Conservation (phyloP, 1,140 invertebrate genomes). For the Alviniconcha marisindica region DNA sequence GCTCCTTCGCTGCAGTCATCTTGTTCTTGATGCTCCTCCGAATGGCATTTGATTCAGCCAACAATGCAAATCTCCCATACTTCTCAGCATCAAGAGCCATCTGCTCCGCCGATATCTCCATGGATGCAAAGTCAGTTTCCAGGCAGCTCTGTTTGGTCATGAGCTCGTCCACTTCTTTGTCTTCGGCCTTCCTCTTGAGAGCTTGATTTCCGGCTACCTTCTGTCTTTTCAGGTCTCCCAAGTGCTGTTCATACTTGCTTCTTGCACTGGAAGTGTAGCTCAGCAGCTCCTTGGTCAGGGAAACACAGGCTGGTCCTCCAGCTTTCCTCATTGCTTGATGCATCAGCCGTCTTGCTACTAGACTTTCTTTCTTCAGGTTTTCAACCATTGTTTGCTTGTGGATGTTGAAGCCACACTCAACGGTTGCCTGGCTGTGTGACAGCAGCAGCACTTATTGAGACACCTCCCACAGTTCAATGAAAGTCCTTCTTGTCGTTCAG, state of each 20-base stretch:
- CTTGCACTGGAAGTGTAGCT: slow-evolving; percentile 6
- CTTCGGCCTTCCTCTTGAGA: slow-evolving; percentile 36
- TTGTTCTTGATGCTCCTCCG: no score
- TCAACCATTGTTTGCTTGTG: slow-evolving; percentile 53
- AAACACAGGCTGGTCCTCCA: slow-evolving; percentile 36
- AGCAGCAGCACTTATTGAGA: slow-evolving; percentile 47
- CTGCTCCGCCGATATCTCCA: no score
- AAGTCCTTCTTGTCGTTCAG: slow-evolving; percentile 35
- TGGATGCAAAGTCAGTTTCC: no score
- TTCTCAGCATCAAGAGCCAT: no score
- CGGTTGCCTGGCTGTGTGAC: slow-evolving; percentile 58
- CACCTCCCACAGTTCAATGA: slow-evolving; percentile 46
- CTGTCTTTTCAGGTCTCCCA: slow-evolving; percentile 27
- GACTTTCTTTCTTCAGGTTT: slow-evolving; percentile 51
- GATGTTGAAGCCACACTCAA: slow-evolving; percentile 59
- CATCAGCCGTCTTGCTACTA: slow-evolving; percentile 45
- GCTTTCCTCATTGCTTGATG: slow-evolving; percentile 38
- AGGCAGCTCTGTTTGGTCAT: not conserved
- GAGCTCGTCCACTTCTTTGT: not conserved
- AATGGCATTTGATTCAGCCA: not conserved
- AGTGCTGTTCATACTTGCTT: slow-evolving; percentile 38
- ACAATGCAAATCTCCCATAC: not conserved
- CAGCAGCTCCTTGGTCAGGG: slow-evolving; percentile 35
- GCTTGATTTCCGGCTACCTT: not conserved
- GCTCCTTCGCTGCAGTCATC: no score